Conservation (phyloP, 2,888 invertebrate genomes). For the Perdita meconis region DNA sequence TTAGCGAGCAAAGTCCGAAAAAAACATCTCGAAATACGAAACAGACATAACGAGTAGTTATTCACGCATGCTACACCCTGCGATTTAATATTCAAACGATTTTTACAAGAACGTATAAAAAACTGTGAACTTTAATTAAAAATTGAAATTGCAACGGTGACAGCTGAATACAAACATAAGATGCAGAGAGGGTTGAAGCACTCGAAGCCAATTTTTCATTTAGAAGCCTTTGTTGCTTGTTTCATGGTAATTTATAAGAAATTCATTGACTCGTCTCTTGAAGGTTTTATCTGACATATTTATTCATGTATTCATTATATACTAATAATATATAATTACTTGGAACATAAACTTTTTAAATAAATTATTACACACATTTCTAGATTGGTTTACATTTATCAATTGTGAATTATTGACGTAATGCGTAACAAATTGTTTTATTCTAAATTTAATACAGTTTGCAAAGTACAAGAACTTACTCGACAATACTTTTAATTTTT, state of each 20-base stretch:
- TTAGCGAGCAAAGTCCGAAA: constrained; percentile 94
- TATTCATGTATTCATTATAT: constrained; percentile 18
- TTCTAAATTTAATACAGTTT: constrained; percentile 51
- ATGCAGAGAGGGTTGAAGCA: constrained; percentile 97
- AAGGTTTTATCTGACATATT: constrained; percentile 83
- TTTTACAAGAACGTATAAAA: constrained; percentile 92
- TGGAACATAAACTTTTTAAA: constrained; percentile 23
- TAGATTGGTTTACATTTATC: constrained; percentile 16
- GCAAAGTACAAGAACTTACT: constrained; percentile 26
- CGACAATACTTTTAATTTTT: constrained; percentile 53
- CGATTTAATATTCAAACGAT: constrained; percentile 94
- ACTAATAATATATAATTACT: constrained; percentile 22
- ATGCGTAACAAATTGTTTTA: constrained; percentile 63
- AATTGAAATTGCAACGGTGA: constrained; percentile 92
- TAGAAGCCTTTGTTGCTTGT: constrained; percentile 98
- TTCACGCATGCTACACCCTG: constrained; percentile 97
- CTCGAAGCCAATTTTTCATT: constrained; percentile 97
- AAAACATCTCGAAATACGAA: constrained; percentile 93
- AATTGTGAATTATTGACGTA: constrained; percentile 21
- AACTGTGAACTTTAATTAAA: constrained; percentile 97
- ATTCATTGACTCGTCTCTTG: constrained; percentile 91
- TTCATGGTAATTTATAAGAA: constrained; percentile 98
- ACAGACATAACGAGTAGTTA: constrained; percentile 96
- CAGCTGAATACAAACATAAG: constrained; percentile 96
- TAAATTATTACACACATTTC: constrained; percentile 30